A percentile compares a stretch with the other conserved stretches of the same genome.
Evolutionary conservation across 2,888 invertebrate genomes (phyloP).

Genomic region (Drosophila bunnanda): DNA sequence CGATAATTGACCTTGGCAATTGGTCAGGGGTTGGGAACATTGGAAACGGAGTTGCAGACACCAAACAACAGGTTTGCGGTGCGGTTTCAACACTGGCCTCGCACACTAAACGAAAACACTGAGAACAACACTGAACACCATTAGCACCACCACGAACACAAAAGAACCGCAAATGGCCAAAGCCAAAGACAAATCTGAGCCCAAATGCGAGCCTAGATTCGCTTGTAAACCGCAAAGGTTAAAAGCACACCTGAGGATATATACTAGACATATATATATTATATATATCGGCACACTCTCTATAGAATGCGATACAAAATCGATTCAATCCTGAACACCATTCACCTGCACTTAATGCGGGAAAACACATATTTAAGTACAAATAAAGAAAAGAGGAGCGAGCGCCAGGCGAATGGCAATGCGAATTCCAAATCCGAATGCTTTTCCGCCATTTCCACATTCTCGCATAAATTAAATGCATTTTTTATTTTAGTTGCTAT

Average conservation of each 20-base stretch:
- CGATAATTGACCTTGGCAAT: slow-evolving; percentile 50
- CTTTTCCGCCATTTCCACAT: slow-evolving; percentile 53
- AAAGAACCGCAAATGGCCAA: slow-evolving; percentile 55
- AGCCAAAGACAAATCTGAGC: slow-evolving; percentile 44
- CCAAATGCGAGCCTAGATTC: slow-evolving; percentile 12
- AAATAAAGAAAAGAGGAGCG: slow-evolving; percentile 13
- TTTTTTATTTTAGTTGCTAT: slow-evolving; percentile 15
- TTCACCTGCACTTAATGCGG: slow-evolving; percentile 16
- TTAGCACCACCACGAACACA: slow-evolving; percentile 12
- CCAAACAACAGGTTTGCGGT: slow-evolving; percentile 44
- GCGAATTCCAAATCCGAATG: slow-evolving; percentile 9
- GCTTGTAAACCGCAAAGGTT: slow-evolving; percentile 47
- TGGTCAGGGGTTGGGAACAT: slow-evolving; percentile 23
- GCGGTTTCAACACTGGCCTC: slow-evolving; percentile 56
- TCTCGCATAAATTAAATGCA: slow-evolving; percentile 55
- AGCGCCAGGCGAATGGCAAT: slow-evolving; percentile 21
- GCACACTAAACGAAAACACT: slow-evolving; percentile 20
- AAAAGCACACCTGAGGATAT: slow-evolving; percentile 30
- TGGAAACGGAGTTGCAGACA: slow-evolving; percentile 23
- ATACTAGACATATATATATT: background rate
- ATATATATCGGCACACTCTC: background rate
- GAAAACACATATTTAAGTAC: slow-evolving; percentile 12
- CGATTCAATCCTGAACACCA: slow-evolving; percentile 4
- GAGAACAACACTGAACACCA: slow-evolving; percentile 9
- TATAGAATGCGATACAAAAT: slow-evolving; percentile 2